These are phyloP conservation scores for Potorous gilbertii DNA, from an alignment of 2,797 vertebrate genomes.

Conservation along the genomic window DNA sequence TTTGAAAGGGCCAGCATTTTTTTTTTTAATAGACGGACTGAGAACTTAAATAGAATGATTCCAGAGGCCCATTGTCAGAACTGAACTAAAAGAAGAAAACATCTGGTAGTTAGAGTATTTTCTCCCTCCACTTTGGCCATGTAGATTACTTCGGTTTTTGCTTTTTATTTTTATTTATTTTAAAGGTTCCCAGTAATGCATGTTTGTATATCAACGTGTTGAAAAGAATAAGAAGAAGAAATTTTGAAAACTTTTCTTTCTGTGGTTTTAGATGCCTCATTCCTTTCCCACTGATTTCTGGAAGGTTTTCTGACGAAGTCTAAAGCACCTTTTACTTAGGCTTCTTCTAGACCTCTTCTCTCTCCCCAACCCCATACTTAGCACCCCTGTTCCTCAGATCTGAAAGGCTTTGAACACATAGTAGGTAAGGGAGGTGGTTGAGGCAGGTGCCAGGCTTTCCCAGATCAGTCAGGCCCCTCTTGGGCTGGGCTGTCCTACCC, in stretches of 20 bases:
- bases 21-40: constrained; percentile 71
- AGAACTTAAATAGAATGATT: constrained; percentile 76
- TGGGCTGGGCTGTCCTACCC: background rate
- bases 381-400: background rate
- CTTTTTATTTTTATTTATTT: constrained; percentile 68
- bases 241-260: constrained; percentile 74
- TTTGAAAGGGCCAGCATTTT: constrained; percentile 76
- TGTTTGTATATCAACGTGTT: constrained; percentile 3
- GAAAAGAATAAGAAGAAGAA: constrained; percentile 64
- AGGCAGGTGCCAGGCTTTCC: background rate
- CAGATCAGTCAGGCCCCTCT: background rate
- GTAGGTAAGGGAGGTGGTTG: background rate
- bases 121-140: constrained; percentile 76
- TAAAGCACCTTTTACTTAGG: constrained; percentile 65
- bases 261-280: constrained; percentile 71
- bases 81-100: constrained; percentile 67
- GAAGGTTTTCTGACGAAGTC: constrained; percentile 52
- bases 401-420: background rate
- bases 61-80: constrained; percentile 59
- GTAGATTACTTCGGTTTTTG: constrained; percentile 70
- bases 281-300: constrained; percentile 71
- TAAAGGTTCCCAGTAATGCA: background rate
- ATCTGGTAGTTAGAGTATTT: constrained; percentile 37
- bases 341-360: constrained; percentile 44
- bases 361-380: constrained; percentile 14